phyloP scores from a whole-genome alignment of 2,888 invertebrate genomes.

The Agrochola lota region DNA sequence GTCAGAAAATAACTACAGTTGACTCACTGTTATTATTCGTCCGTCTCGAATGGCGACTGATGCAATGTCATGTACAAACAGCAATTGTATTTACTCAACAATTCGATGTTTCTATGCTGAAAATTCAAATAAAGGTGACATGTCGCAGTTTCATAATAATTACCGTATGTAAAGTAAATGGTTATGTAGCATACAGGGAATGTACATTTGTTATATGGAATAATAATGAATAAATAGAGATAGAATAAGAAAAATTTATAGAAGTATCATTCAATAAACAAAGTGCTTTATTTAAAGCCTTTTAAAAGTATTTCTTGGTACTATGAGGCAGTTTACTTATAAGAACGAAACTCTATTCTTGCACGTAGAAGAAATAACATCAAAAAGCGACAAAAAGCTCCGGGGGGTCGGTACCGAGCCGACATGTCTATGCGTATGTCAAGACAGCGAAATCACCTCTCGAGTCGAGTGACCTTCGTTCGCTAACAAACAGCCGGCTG shows the following conservation, averaged over 20 bases:
- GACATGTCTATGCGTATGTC: slow-evolving; percentile 53
- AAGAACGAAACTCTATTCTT: slow-evolving; percentile 43
- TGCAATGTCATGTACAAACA: slow-evolving; percentile 44
- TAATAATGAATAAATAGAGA: neutral
- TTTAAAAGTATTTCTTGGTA: slow-evolving; percentile 8
- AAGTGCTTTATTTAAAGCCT: neutral
- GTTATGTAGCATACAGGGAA: neutral
- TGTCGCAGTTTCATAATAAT: slow-evolving; percentile 40
- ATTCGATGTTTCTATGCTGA: slow-evolving; percentile 37
- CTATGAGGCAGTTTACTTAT: slow-evolving; percentile 5
- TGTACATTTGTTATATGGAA: neutral
- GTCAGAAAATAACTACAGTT: slow-evolving; percentile 52
- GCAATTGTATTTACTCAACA: slow-evolving; percentile 38
- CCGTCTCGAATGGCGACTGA: slow-evolving; percentile 44
- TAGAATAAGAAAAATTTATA: neutral
- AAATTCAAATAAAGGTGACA: slow-evolving; percentile 34
- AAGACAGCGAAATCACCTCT: slow-evolving; percentile 72
- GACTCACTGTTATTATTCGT: slow-evolving; percentile 56
- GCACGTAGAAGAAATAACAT: slow-evolving; percentile 55
- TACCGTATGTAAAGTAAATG: neutral
- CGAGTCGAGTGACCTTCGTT: slow-evolving; percentile 85
- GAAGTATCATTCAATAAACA: neutral
- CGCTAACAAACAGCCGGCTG: slow-evolving; percentile 81
- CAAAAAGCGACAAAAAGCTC: slow-evolving; percentile 48
- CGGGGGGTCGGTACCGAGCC: slow-evolving; percentile 6